Base-by-base conservation (phyloP, 2,888 invertebrate species). In the Luperina nickerlii region DNA sequence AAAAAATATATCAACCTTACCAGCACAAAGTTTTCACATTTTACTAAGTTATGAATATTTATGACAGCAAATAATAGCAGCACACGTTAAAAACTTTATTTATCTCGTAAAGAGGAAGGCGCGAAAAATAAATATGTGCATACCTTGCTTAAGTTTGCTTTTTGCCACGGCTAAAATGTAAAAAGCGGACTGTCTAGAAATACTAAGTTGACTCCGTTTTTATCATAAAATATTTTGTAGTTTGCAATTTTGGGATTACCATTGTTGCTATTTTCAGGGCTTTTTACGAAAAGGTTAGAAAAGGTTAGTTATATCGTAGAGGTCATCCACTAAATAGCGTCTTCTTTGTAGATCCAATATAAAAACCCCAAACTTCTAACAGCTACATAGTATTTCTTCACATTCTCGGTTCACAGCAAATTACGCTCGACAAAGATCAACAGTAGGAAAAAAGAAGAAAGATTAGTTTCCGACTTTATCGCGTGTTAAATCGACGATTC, bases 401-500 rank as follows among this genome's bases (percentile, higher is more conserved):
- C 54, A 74, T 74, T 82, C 71, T 66, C n/a, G 42, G 54, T 74
- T 79, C 74, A 74, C 45, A 76, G 79, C 32, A 76, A 85, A 82
- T 82, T 74, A 57, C 74, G 45, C 74, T 66, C 42, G 60, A 79
- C 71, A 38, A 82, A 82, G 65, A 79, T 82, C 85, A 85, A 84
- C 79, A 77, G 68, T 73, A 45, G 74, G 72, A 79, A 88, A 90
- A 57, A 90, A 90, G 85, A 90, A 90, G 90, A 92, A 92, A 92
- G 92, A 93, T 91, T 91, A 90, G 87, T 90, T 89, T 89, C 88
- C 86, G 90, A 90, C 90, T 93, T 94, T 93, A 94, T 95, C 93
- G 92, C 89, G 91, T 92, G 93, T 91, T 91, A 93, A 95, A 94
- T 94, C 93, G 91, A 82, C 91, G 90, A 92, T 93, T 91, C 91